Conservation (phyloP, 2,113 vertebrate species). For the Notarius quadriscutis region DNA sequence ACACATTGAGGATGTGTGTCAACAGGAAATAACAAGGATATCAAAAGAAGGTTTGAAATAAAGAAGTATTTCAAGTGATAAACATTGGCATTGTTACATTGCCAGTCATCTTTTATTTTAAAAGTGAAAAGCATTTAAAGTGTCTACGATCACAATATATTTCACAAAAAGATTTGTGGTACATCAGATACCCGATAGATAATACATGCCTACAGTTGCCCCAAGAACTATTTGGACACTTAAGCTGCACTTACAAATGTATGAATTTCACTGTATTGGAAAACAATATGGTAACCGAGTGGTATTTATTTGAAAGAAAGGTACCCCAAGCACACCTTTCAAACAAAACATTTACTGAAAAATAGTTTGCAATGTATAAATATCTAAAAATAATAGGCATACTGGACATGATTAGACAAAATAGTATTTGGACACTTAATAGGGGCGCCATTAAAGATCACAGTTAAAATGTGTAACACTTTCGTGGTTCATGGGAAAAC, state of each 20-base stretch:
- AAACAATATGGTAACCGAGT: not conserved
- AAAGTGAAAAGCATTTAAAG: not conserved
- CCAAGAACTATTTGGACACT: not conserved
- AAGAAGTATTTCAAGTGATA: not conserved
- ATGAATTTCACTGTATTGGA: not conserved
- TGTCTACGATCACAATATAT: not conserved
- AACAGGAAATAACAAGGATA: conserved; percentile 28
- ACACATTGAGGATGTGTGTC: conserved; percentile 32
- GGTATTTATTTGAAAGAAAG: not conserved
- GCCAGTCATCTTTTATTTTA: not conserved
- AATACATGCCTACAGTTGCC: not conserved
- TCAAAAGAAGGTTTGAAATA: conserved; percentile 24
- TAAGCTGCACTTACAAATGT: not conserved
- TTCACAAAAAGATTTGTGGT: not conserved
- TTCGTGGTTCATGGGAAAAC: too few species aligned
- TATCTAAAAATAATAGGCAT: too few species aligned
- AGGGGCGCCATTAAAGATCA: too few species aligned
- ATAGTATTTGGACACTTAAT: too few species aligned
- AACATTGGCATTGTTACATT: not conserved
- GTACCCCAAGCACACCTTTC: not conserved
- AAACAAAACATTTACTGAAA: not conserved
- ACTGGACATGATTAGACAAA: too few species aligned
- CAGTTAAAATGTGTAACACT: too few species aligned
- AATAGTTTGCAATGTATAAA: not conserved
- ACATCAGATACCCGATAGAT: not conserved